These are phyloP conservation scores for Tragelaphus strepsiceros DNA, from an alignment of 2,113 vertebrate species.

Conservation along the genomic window DNA sequence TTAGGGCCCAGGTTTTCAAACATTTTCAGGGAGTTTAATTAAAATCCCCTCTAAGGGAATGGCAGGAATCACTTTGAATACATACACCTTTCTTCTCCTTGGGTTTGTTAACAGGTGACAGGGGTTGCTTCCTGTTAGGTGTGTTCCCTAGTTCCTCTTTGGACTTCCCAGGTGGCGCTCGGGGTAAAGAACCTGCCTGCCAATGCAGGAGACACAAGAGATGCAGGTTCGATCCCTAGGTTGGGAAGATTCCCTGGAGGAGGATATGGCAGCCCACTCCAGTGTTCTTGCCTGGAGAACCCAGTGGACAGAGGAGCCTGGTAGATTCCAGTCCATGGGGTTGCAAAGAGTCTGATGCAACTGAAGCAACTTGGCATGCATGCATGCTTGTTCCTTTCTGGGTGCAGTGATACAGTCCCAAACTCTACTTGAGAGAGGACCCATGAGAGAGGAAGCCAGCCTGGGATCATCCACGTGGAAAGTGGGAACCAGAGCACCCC, in stretches of 20 bases:
- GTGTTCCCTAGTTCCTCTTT: neutral
- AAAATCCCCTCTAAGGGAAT: neutral
- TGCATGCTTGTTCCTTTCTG: neutral
- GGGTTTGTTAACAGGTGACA: neutral
- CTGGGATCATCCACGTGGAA: neutral
- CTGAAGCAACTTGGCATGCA: neutral
- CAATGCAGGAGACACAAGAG: neutral
- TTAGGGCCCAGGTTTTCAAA: neutral
- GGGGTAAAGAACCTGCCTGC: neutral
- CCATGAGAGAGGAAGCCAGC: neutral
- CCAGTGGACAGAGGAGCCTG: neutral
- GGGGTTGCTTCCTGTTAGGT: no score
- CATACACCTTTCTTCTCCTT: fast-evolving
- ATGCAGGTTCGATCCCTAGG: neutral
- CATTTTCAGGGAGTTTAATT: neutral
- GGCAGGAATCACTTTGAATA: neutral
- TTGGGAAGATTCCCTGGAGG: neutral
- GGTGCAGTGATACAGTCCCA: neutral
- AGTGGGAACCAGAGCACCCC: neutral
- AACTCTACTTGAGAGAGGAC: neutral
- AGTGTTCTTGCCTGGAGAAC: neutral
- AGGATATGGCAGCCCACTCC: neutral
- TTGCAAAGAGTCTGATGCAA: neutral
- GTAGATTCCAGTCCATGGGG: neutral
- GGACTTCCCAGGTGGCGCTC: neutral